Conservation (phyloP, 2,888 invertebrate genomes). For the Limnephilus lunatus region DNA sequence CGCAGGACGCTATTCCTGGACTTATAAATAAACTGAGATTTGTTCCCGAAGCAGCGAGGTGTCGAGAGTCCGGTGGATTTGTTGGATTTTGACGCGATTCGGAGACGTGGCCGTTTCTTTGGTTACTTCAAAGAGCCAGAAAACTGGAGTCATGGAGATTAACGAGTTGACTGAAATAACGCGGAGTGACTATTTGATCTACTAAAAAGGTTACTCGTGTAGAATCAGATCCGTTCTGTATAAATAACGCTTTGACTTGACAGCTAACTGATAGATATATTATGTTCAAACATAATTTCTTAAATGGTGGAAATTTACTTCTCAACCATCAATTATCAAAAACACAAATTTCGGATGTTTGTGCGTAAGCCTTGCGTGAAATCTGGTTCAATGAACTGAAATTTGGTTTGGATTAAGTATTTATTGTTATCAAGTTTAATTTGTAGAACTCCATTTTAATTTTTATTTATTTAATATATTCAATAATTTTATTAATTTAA, state of each 20-base stretch:
- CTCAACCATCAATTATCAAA: too few relatives aligned
- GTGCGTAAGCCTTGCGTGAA: too few relatives aligned
- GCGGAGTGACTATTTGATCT: not conserved
- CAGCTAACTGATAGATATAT: not conserved
- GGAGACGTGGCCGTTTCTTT: not conserved
- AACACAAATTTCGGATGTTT: too few relatives aligned
- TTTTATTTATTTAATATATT: too few relatives aligned
- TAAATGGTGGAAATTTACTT: too few relatives aligned
- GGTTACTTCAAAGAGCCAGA: conserved; percentile 1
- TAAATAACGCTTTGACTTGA: not conserved
- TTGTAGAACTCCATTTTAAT: too few relatives aligned
- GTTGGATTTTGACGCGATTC: not conserved
- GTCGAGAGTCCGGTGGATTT: not conserved
- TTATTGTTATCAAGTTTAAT: too few relatives aligned
- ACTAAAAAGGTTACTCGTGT: not conserved
- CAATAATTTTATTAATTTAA: too few relatives aligned
- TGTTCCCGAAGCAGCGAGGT: not conserved
- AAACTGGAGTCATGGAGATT: conserved; percentile 1
- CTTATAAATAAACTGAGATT: not conserved
- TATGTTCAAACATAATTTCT: too few relatives aligned
- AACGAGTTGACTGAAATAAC: not conserved
- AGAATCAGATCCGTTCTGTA: not conserved
- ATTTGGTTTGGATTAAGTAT: too few relatives aligned
- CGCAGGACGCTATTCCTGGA: not conserved
- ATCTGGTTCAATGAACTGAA: too few relatives aligned